Base-by-base conservation (phyloP, 2,797 vertebrate genomes). In the Xenentodon cancila region DNA sequence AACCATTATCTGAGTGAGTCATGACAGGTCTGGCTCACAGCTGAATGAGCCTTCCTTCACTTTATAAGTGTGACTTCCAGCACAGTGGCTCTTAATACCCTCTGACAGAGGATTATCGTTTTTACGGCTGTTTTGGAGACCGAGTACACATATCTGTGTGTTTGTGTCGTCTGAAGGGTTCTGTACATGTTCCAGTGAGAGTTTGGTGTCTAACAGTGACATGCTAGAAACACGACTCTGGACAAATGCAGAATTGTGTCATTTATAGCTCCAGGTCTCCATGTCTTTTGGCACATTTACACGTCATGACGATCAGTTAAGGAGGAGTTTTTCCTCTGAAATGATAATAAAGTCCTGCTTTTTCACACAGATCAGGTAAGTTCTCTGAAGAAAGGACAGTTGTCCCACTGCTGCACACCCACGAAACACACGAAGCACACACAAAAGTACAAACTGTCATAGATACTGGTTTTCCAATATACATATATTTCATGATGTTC, bases 401-500 rank as follows among this genome's bases (percentile, higher is more conserved):
- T 81, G 80, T 81, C 85, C 86, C 90, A 86, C 90, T 89, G 82
- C 84, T 90, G 84, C 81, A 90, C 89, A 92, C 78, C 71, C 90
- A 91, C 89, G 91, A 84, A 84, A 62, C 53, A 88, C 81, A 83
- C 72, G 74, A 89, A 91, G 80, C 91, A 92, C 91, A 90, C 89
- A 92, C 90, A 88, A 89, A 92, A 92, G 88, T 87, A 93, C 90
- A 89, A 88, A 81, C 88, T 85, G 79, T 89, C 89, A 89, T 87
- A 84, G 88, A 85, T 85, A 88, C 84, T 80, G 77, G 88, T 93
- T 93, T 92, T 91, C 89, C 90, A 92, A 91, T 92, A 91, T 92
- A 92, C 91, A 92, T 92, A 92, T 93, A 92, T 93, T 90, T 93
- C 91, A 92, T 93, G 90, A 94, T 93, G 91, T 92, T 94, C 91